Conservation (phyloP, 2,113 vertebrate species). For the Chascanopsetta lugubris region DNA sequence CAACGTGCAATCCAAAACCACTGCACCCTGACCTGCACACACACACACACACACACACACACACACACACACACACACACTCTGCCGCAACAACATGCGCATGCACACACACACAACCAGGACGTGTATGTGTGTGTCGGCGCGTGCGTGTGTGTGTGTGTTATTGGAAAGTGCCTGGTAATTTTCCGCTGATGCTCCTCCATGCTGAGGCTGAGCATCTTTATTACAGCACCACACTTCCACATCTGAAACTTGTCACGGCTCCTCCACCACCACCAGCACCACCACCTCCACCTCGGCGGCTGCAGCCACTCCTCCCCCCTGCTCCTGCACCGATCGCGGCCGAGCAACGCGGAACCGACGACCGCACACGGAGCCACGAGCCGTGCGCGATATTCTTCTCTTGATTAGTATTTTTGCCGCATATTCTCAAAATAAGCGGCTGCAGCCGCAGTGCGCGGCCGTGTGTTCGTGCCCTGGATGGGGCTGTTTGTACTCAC, state of each 20-base stretch:
- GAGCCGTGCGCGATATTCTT: constrained; percentile 35
- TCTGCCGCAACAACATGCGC: neutral
- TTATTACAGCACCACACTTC: constrained; percentile 21
- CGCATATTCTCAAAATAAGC: constrained; percentile 43
- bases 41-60: too few species aligned
- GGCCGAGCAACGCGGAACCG: constrained; percentile 3
- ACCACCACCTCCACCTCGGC: too few species aligned
- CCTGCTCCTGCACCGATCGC: constrained; percentile 17
- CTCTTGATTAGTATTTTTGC: constrained; percentile 28
- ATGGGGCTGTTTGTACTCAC: constrained; percentile 83
- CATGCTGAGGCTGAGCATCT: constrained; percentile 9
- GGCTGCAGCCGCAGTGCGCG: neutral
- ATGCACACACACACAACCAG: neutral
- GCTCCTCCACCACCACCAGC: too few species aligned
- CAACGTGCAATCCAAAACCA: constrained; percentile 48
- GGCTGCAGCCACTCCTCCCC: constrained; percentile 45
- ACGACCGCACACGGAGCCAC: constrained; percentile 40
- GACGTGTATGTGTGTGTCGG: neutral
- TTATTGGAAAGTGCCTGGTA: constrained; percentile 23
- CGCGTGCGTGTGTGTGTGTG: neutral
- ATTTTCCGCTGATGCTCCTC: constrained; percentile 43
- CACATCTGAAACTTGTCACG: constrained; percentile 51
- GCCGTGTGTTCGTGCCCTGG: too few species aligned
- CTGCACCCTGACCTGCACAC: constrained; percentile 56
- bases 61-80: constrained; percentile 41